These are phyloP conservation scores for Rhagonycha lutea DNA, from an alignment of 2,888 invertebrate genomes.

Conservation along the genomic window DNA sequence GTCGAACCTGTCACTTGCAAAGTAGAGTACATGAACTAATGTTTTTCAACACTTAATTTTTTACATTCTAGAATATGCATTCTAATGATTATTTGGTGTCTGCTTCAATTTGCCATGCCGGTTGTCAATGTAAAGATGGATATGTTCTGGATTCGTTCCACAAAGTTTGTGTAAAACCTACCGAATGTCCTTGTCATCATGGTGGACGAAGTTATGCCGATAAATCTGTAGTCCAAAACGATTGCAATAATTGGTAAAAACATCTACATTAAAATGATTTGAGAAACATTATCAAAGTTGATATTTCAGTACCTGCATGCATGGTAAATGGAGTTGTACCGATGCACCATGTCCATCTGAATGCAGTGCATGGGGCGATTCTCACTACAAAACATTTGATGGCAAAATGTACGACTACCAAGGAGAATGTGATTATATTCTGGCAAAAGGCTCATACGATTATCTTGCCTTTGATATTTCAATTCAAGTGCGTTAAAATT, in stretches of 20 bases:
- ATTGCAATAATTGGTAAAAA: constrained; percentile 80
- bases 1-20: constrained; percentile 80
- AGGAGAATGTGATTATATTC: constrained; percentile 84
- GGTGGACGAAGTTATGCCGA: constrained; percentile 82
- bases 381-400: constrained; percentile 88
- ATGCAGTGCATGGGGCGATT: constrained; percentile 89
- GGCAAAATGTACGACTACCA: constrained; percentile 82
- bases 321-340: constrained; percentile 82
- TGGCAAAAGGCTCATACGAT: constrained; percentile 73
- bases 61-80: constrained; percentile 72
- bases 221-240: constrained; percentile 74
- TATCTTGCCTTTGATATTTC: constrained; percentile 75
- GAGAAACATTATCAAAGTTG: not conserved
- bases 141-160: constrained; percentile 71
- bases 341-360: constrained; percentile 73
- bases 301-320: constrained; percentile 65
- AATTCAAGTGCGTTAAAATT: constrained; percentile 67
- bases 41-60: not conserved
- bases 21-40: constrained; percentile 23
- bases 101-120: constrained; percentile 72
- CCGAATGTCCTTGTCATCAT: constrained; percentile 86
- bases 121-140: constrained; percentile 78
- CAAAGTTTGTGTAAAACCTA: constrained; percentile 69
- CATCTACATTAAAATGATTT: not conserved
- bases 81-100: constrained; percentile 57